Percentiles rank a stretch among this genome's conserved stretches.
Conservation (phyloP, 1,140 invertebrate genomes). For the Pomphorhynchus laevis region DNA sequence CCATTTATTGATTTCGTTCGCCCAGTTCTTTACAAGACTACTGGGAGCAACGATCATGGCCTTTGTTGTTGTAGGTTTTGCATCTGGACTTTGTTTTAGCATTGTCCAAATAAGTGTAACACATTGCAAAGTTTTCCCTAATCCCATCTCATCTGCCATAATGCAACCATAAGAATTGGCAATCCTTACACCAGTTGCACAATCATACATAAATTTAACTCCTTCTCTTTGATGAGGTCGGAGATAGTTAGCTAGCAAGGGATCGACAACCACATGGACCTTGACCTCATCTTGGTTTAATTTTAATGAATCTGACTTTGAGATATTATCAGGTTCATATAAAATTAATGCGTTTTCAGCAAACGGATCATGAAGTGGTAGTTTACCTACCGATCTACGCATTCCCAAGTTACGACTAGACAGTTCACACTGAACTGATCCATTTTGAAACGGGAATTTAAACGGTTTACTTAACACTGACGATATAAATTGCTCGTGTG, state of each 20-base stretch:
- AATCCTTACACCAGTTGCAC: conserved; percentile 57
- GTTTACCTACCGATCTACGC: conserved; percentile 28
- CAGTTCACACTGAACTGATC: conserved; percentile 22
- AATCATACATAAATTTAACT: conserved; percentile 98
- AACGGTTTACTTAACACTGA: conserved; percentile 5
- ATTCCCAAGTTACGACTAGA: conserved; percentile 32
- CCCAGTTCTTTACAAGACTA: conserved; percentile 81
- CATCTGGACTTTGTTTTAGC: conserved; percentile 26
- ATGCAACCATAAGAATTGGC: conserved; percentile 59
- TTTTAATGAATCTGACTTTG: conserved; percentile 46
- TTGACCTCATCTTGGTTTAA: conserved; percentile 24
- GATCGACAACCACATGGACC: conserved; percentile 75
- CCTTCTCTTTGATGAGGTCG: conserved; percentile 92
- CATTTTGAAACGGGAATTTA: conserved; percentile 9
- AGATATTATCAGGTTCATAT: conserved; percentile 40
- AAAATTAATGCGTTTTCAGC: conserved; percentile 64
- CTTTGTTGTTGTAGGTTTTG: conserved; percentile 47
- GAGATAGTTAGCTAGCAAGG: conserved; percentile 45
- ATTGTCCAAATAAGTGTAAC: conserved; percentile 82
- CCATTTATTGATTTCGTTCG: conserved; percentile 93
- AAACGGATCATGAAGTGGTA: conserved; percentile 55
- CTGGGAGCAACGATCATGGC: conserved; percentile 75
- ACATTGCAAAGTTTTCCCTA: conserved; percentile 86
- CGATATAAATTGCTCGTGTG: conserved; percentile 6
- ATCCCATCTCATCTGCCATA: conserved; percentile 85